Evolutionary conservation across 35 echinoderm and acorn worm genomes (phyloP).

Genomic region (Acanthaster planci): DNA sequence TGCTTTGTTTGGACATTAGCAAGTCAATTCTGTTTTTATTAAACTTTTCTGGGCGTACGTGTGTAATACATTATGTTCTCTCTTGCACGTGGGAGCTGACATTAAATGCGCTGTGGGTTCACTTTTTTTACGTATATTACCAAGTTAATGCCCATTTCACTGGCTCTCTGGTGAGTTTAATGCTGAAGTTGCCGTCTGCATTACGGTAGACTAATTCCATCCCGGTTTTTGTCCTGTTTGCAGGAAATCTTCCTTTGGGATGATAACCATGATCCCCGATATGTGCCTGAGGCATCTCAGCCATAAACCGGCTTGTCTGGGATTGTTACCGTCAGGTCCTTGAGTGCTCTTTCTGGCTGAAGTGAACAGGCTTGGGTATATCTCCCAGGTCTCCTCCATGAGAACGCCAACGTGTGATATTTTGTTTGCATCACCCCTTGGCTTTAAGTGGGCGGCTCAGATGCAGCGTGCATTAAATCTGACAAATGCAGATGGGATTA

Average conservation of each 20-base stretch:
- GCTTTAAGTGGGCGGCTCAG: background rate
- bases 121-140: no score
- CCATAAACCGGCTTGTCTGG: background rate
- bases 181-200: background rate
- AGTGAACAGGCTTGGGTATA: background rate
- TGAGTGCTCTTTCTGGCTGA: background rate
- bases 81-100: no score
- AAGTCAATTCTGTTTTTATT: no score
- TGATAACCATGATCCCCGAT: background rate
- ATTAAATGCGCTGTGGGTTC: no score
- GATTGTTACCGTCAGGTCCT: background rate
- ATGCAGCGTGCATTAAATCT: slow-evolving; percentile 3
- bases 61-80: no score
- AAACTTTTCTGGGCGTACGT: no score
- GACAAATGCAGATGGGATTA: background rate
- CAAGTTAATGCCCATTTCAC: no score
- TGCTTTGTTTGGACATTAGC: no score
- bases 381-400: background rate
- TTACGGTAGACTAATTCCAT: background rate
- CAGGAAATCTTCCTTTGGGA: background rate
- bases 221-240: background rate
- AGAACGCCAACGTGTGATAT: background rate
- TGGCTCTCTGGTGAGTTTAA: no score
- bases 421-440: background rate
- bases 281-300: background rate